Conservation (phyloP, 2,888 invertebrate species). For the Prostheceraeus crozeri region DNA sequence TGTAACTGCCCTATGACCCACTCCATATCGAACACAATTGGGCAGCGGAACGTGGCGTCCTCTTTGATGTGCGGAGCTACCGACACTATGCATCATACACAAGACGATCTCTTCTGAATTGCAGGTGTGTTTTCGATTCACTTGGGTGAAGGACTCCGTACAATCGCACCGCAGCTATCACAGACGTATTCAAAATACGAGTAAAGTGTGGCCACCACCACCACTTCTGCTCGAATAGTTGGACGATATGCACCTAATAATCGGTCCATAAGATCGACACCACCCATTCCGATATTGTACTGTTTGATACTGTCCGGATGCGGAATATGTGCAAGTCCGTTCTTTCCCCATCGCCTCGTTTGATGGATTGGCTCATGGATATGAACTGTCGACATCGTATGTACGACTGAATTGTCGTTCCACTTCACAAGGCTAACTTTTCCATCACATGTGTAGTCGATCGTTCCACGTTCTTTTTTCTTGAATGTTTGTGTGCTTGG, state of each 20-base stretch:
- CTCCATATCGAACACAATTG: no score
- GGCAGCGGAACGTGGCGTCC: no score
- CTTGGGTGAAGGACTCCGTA: background rate
- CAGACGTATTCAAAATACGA: background rate
- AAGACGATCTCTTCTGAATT: no score
- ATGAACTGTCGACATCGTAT: background rate
- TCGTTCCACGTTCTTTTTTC: conserved; percentile 22
- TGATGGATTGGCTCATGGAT: background rate
- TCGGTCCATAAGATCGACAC: conserved; percentile 26
- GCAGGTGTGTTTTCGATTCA: background rate
- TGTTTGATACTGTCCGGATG: background rate
- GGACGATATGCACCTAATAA: conserved; percentile 21
- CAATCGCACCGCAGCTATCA: background rate
- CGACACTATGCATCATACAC: no score
- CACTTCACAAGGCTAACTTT: conserved; percentile 12
- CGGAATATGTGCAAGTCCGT: background rate
- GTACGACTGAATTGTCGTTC: conserved; percentile 10
- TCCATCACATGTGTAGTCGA: conserved; percentile 1
- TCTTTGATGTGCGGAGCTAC: no score
- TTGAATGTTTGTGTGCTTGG: conserved; percentile 2
- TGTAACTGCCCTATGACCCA: no score
- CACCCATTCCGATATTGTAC: conserved; percentile 14
- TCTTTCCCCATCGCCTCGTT: background rate
- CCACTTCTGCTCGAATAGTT: conserved; percentile 18
- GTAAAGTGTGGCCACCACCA: conserved; percentile 29